phyloP scores from a whole-genome alignment of 2,888 invertebrate species.

The Chelonus formosanus region DNA sequence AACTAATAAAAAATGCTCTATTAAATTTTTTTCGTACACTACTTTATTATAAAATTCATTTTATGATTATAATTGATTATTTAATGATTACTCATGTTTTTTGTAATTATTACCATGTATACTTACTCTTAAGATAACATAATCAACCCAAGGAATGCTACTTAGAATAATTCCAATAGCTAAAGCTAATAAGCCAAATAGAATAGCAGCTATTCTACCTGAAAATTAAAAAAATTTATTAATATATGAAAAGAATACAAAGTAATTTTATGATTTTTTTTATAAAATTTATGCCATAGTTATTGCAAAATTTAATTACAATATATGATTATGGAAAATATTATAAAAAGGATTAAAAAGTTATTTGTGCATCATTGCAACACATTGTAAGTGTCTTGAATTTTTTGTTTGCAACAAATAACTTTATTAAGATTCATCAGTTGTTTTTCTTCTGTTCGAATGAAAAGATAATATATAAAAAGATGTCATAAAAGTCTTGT shows the following conservation, averaged over 20 bases:
- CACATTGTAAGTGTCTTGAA: not conserved
- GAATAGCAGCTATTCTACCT: constrained; percentile 83
- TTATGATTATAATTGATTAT: too few species aligned
- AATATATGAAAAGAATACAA: not conserved
- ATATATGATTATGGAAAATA: not conserved
- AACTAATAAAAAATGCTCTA: not conserved
- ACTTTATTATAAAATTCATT: too few species aligned
- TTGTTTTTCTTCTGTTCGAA: too few species aligned
- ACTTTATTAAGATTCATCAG: too few species aligned
- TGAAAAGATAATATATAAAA: too few species aligned
- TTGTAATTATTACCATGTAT: not conserved
- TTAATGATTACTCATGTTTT: not conserved
- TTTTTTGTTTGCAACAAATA: not conserved
- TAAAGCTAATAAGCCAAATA: constrained; percentile 82
- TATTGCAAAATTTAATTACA: too few species aligned
- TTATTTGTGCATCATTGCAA: not conserved
- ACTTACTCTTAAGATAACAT: constrained; percentile 83
- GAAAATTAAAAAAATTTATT: constrained; percentile 62
- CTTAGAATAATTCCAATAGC: constrained; percentile 82
- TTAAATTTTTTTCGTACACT: too few species aligned
- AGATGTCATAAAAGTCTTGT: too few species aligned
- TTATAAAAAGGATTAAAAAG: not conserved
- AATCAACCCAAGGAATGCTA: constrained; percentile 88
- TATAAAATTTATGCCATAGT: not conserved
- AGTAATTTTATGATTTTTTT: not conserved